These are phyloP conservation scores for Dolichallabes microphthalmus DNA, from an alignment of 2,113 vertebrate species.

Conservation along the genomic window DNA sequence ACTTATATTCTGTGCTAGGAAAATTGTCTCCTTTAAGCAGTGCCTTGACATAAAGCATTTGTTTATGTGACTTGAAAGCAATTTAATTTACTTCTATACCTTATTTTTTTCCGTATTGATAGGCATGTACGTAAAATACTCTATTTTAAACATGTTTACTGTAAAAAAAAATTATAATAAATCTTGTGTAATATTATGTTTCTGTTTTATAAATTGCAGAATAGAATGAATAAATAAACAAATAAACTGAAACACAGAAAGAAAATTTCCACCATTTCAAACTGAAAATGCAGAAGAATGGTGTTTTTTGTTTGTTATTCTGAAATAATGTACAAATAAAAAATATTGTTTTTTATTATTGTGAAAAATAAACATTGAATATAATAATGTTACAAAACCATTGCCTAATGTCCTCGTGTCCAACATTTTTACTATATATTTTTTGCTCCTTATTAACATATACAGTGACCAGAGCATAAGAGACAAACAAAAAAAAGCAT, in stretches of 20 bases:
- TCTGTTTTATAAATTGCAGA: neutral
- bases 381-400: neutral
- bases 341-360: neutral
- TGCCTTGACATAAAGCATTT: neutral
- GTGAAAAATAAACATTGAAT: too few species aligned
- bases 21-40: neutral
- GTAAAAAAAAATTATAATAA: neutral
- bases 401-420: neutral
- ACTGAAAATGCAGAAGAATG: neutral
- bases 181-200: neutral
- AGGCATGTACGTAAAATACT: neutral
- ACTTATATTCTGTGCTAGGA: conserved; percentile 20
- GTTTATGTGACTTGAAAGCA: neutral
- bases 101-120: neutral
- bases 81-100: too few species aligned
- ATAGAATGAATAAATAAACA: neutral
- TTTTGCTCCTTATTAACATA: neutral
- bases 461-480: neutral
- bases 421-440: neutral
- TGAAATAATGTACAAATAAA: neutral
- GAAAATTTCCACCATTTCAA: neutral
- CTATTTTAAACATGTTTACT: neutral
- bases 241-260: neutral
- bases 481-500: too few species aligned
- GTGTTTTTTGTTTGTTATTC: neutral